phyloP scores from a whole-genome alignment of 2,113 vertebrate species.

The Datnioides undecimradiatus region DNA sequence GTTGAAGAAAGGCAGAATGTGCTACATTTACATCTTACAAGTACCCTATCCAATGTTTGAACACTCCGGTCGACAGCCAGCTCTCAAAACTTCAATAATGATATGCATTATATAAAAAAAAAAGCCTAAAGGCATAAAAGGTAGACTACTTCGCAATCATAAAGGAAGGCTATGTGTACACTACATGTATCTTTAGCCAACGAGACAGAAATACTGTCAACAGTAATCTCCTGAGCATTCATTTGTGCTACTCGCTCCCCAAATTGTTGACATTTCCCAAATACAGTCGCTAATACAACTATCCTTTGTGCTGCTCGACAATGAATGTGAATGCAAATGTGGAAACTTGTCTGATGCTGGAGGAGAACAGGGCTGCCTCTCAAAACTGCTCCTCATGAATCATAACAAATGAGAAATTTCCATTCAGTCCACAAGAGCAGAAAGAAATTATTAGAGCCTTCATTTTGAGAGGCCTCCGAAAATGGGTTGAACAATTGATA shows the following conservation, averaged over 20 bases:
- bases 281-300: background rate
- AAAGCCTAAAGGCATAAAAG: no score
- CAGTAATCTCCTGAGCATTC: background rate
- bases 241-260: background rate
- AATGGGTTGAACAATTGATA: conserved; percentile 72
- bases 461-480: conserved; percentile 42
- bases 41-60: no score
- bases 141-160: no score
- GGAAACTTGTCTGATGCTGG: background rate
- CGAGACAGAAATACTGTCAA: background rate
- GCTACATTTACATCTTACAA: background rate
- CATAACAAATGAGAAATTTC: conserved; percentile 49
- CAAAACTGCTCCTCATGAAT: conserved; percentile 22
- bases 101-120: no score
- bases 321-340: conserved; percentile 11
- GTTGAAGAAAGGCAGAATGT: background rate
- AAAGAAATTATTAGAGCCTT: conserved; percentile 61
- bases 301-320: background rate
- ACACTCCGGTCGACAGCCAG: no score
- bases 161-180: background rate
- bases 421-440: conserved; percentile 32
- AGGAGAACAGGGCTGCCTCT: conserved; percentile 14
- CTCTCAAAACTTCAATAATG: background rate
- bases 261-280: conserved; percentile 17
- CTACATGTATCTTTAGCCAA: background rate